Percentiles rank a stretch among this genome's conserved stretches.
Evolutionary conservation across 1,140 invertebrate species (phyloP).

Genomic region (Thaumatotibia leucotreta): DNA sequence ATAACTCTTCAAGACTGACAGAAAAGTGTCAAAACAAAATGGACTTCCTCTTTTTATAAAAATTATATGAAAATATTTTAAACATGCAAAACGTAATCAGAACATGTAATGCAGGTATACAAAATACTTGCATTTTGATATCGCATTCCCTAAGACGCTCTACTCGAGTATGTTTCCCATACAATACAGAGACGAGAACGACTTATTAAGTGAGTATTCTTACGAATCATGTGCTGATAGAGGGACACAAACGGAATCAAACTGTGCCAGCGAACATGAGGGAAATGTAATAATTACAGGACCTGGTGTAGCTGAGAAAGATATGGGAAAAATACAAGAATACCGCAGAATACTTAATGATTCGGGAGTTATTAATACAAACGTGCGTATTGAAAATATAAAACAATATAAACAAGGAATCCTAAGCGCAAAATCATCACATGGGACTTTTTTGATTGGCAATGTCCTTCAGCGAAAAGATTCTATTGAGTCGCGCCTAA

Average conservation of each 20-base stretch:
- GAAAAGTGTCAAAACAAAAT: background rate
- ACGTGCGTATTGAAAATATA: background rate
- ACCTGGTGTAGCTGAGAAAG: background rate
- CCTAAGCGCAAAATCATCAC: background rate
- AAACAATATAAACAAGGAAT: background rate
- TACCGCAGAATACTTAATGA: background rate
- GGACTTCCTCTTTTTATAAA: background rate
- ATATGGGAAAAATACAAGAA: background rate
- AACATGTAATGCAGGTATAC: background rate
- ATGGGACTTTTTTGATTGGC: background rate
- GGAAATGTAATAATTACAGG: background rate
- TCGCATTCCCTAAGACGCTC: background rate
- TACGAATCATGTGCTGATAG: background rate
- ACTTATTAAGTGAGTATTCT: background rate
- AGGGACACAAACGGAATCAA: background rate
- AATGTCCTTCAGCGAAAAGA: background rate
- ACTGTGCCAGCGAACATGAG: background rate
- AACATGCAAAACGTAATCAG: background rate
- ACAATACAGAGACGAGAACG: background rate
- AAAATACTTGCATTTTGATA: background rate
- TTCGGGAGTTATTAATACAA: background rate
- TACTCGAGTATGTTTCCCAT: background rate
- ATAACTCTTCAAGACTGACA: background rate
- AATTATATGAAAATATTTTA: background rate
- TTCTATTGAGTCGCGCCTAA: background rate